These are phyloP conservation scores for Rapana venosa DNA, from an alignment of 2,888 invertebrate genomes.

Conservation along the genomic window DNA sequence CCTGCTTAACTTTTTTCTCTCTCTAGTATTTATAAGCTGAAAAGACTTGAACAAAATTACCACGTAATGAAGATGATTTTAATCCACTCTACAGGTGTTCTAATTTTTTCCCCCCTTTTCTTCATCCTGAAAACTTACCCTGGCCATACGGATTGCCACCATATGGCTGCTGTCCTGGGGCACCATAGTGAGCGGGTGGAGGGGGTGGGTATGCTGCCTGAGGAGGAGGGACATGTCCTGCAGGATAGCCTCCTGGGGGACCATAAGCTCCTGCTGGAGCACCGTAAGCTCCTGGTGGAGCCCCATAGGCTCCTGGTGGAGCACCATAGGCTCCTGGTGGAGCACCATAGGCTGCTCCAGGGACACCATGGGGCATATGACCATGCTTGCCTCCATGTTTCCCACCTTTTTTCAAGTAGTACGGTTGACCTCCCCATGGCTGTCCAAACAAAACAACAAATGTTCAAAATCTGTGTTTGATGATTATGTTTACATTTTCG, in stretches of 20 bases:
- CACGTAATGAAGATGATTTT: too few species aligned
- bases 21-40: too few species aligned
- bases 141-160: conserved; percentile 34
- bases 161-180: conserved; percentile 40
- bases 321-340: conserved; percentile 26
- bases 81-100: too few species aligned
- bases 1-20: too few species aligned
- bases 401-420: conserved; percentile 32
- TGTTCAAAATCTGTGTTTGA: background rate
- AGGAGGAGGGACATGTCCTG: conserved; percentile 39
- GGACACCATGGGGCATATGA: conserved; percentile 30
- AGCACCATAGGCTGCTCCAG: conserved; percentile 1
- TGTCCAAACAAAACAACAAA: background rate
- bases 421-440: conserved; percentile 47
- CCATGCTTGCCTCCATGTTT: conserved; percentile 27
- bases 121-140: background rate
- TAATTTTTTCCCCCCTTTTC: too few species aligned
- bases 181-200: conserved; percentile 21
- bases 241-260: conserved; percentile 43
- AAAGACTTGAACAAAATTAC: too few species aligned
- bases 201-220: conserved; percentile 35
- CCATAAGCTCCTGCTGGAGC: conserved; percentile 25
- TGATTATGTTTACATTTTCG: background rate
- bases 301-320: conserved; percentile 9
- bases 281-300: conserved; percentile 25